Conservation (phyloP, 2,888 invertebrate genomes). For the Lottia gigantea region DNA sequence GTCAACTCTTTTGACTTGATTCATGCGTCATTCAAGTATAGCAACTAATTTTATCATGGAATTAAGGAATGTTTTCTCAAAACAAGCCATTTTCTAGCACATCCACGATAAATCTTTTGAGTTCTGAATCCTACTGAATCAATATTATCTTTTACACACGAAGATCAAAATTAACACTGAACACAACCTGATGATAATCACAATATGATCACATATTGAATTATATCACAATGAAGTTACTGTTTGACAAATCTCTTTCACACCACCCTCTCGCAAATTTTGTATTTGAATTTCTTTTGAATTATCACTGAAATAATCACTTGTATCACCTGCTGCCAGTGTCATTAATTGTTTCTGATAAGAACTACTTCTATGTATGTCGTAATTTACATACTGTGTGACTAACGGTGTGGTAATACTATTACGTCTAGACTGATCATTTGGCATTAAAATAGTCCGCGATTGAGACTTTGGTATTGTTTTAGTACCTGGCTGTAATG, state of each 20-base stretch:
- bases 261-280: background rate
- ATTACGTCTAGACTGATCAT: conserved; percentile 24
- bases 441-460: conserved; percentile 8
- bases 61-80: no score
- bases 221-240: conserved; percentile 50
- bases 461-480: conserved; percentile 12
- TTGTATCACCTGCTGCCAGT: conserved; percentile 35
- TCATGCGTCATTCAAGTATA: no score
- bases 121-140: no score
- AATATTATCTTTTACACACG: no score
- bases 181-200: no score
- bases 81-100: no score
- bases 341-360: conserved; percentile 25
- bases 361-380: conserved; percentile 19
- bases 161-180: no score
- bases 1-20: no score
- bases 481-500: background rate
- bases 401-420: conserved; percentile 39
- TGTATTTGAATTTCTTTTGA: conserved; percentile 41
- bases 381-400: conserved; percentile 15
- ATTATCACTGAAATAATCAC: conserved; percentile 58
- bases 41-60: no score
- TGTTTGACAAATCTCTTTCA: conserved; percentile 45
- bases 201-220: background rate
- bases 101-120: no score